Conservation (phyloP, 37 sponge, comb jelly and placozoan genomes). For the Crambe crambe region DNA sequence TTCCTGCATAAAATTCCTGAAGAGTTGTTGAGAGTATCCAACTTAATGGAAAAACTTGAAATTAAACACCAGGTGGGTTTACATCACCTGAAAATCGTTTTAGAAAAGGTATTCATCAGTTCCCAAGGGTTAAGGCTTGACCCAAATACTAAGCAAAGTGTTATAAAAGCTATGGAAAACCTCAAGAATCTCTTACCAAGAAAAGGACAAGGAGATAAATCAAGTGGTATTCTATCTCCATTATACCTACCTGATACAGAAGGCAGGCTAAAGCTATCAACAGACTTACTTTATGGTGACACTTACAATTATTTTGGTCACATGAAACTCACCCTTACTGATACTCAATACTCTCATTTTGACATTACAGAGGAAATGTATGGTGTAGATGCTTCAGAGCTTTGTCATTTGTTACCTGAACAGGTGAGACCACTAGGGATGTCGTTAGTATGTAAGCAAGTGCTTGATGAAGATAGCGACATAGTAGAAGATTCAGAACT, state of each 20-base stretch:
- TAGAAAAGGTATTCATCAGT: slow-evolving; percentile 10
- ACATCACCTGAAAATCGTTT: slow-evolving; percentile 14
- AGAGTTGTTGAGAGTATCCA: not conserved
- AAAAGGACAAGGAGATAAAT: not conserved
- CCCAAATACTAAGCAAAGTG: slow-evolving; percentile 15
- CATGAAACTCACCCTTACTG: not conserved
- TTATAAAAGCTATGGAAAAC: not conserved
- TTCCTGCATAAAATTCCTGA: slow-evolving; percentile 34
- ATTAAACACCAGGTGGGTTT: not conserved
- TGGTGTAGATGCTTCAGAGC: not conserved
- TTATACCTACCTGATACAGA: slow-evolving; percentile 21
- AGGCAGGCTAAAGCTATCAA: not conserved
- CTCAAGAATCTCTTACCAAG: not conserved
- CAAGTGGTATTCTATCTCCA: not conserved
- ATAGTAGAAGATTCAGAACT: not conserved
- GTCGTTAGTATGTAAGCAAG: slow-evolving; percentile 3
- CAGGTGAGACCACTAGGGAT: slow-evolving; percentile 22
- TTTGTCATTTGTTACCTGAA: slow-evolving; percentile 20
- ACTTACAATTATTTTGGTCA: slow-evolving; percentile 2
- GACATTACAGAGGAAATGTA: not conserved
- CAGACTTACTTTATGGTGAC: slow-evolving; percentile 23
- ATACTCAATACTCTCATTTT: not conserved
- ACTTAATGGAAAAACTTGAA: slow-evolving; percentile 20
- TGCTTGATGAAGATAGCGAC: not conserved
- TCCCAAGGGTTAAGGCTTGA: not conserved